Base-by-base conservation (phyloP, 2,888 invertebrate genomes). In the Rhogogaster chlorosoma region DNA sequence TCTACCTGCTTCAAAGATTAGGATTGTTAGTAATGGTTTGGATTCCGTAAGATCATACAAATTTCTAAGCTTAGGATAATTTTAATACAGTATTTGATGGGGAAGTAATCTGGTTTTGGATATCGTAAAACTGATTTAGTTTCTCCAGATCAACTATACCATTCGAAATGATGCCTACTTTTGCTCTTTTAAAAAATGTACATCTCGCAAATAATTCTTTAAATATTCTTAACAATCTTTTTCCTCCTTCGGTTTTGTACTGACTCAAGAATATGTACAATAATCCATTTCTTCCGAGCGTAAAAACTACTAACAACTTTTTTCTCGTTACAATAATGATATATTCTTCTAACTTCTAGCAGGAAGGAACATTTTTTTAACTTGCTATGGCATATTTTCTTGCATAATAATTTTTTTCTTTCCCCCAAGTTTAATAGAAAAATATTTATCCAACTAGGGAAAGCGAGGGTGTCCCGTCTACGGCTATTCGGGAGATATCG, bases 381-480 rank as follows among this genome's bases (percentile, higher is more conserved):
- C 38, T 38, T 38, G 38, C 38, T 38, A 6, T 0, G 7, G 38
- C 7, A 7, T 38, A 38, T 6, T 38, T 38, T 38, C 7, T 38
- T 7, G 0, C 6, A n/a, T 36, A 38, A 7, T 42, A 12, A 42
- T 32, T 12, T 9, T 71, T 12, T 84, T 18, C 36, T 18, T 64
- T 42, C 5, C 18, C 49, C 67, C 67, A 64, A 64, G 36, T 71
- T 29, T 80, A 64, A 73, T 85, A n/a, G 80, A 49, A 75, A 83
- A 57, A 73, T 67, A 38, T 86, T 83, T 67, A 84, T 80, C 12
- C 15, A 32, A 87, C 70, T 93, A 98, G 98, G 90, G 99, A 99
- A 94, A 97, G 97, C 0, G 99, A 99, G 94, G 99, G 99, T 29
- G 98, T 99, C 29, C 99, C 99, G 26, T 99, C 99, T 38, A 99